Evolutionary conservation across 2,113 vertebrate genomes (phyloP).

Genomic region (Limanda limanda): DNA sequence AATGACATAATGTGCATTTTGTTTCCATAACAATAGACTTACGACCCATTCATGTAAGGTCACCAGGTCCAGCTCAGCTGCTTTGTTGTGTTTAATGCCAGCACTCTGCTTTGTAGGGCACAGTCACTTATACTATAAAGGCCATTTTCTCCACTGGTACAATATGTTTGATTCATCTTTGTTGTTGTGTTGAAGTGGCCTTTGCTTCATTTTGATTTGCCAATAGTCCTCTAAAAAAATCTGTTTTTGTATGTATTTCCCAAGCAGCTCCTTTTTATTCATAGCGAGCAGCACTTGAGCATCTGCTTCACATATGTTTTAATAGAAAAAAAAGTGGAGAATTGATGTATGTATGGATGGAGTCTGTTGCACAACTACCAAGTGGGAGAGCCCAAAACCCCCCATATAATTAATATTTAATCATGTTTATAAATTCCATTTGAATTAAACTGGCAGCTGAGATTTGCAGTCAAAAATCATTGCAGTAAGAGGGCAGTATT

Average conservation of each 20-base stretch:
- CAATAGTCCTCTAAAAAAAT: neutral
- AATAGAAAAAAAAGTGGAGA: slow-evolving; percentile 7
- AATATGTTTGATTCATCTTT: neutral
- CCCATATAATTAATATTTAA: slow-evolving; percentile 7
- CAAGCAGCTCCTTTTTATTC: neutral
- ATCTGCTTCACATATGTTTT: slow-evolving; percentile 45
- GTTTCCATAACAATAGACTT: slow-evolving; percentile 21
- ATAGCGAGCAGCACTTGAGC: neutral
- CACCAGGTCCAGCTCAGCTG: slow-evolving; percentile 1
- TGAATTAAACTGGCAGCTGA: neutral
- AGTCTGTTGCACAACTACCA: neutral
- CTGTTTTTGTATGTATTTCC: neutral
- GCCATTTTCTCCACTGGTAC: neutral
- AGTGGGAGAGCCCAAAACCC: neutral
- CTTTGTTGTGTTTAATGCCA: too few species aligned
- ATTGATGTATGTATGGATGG: slow-evolving; percentile 9
- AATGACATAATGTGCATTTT: slow-evolving; percentile 6
- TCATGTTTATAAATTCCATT: neutral
- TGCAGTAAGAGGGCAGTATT: neutral
- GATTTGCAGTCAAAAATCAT: neutral
- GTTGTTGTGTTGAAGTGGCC: neutral
- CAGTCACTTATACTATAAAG: slow-evolving; percentile 8
- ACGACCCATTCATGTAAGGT: slow-evolving; percentile 19
- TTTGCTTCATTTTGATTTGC: neutral
- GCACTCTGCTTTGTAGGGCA: neutral